Base-by-base conservation (phyloP, 2,888 invertebrate species). In the Tridacna gigas region DNA sequence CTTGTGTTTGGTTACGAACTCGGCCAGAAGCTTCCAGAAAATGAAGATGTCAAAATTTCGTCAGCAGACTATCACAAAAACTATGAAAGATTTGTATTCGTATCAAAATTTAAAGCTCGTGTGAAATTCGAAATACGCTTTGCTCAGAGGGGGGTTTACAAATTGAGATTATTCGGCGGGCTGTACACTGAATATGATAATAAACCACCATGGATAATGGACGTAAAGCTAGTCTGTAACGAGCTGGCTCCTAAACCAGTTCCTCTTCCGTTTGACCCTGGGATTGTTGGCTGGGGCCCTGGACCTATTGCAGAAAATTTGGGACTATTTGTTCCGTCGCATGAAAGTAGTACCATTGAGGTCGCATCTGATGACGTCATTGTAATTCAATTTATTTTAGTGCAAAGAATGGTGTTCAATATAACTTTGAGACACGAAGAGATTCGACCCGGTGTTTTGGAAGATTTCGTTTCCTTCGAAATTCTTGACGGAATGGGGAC, bases 181-280 rank as follows among this genome's bases (percentile, higher is more conserved):
- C 65, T 78, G 7, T 78, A 77, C 74, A 73, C 77, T 7, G 74
- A 78, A 75, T 74, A 75, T 45, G 75, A 73, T 25, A 63, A 76
- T 67, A 79, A 80, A 11, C 86, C 84, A 25, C 86, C 82, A 4
- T 86, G 86, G 82, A 84, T 86, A 20, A 77, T 84, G 77, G 82
- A 86, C 13, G 69, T 80, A 0, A 66, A 75, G 45, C 60, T 86
- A 11, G 74, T 66, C 11, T 84, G 86, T 65, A 66, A 74, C 20
- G 51, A 60, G 5, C 28, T 81, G 2, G 20, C 74, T 2, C 60
- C 63, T 26, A 47, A 74, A 45, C 69, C 74, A 0, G 26, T 75
- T 13, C 86, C 84, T 18, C 48, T 86, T 20, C 86, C 86, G 7
- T 84, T 86, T 80, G 86, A 86, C 45, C 82, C 86, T 13, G 84